Evolutionary conservation across 2,113 vertebrate genomes (phyloP).

Genomic region (Istiophorus platypterus): DNA sequence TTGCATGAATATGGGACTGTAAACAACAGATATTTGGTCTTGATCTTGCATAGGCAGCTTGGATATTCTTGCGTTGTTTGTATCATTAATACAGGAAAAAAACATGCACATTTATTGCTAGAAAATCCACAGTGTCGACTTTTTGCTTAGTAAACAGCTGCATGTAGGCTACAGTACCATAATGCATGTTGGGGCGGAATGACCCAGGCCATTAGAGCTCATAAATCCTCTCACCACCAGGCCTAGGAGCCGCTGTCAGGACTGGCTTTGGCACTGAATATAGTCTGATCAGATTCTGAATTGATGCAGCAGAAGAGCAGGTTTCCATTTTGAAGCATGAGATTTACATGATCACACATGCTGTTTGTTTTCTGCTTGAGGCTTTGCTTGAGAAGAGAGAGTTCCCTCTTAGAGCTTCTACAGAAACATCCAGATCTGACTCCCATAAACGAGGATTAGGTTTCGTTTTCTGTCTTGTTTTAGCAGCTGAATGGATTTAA

Average conservation of each 20-base stretch:
- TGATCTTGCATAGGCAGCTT: background rate
- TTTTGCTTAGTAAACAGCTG: constrained; percentile 35
- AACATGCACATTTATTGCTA: background rate
- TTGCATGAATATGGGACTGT: background rate
- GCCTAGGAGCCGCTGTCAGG: background rate
- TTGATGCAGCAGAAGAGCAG: constrained; percentile 1
- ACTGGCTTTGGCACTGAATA: constrained; percentile 23
- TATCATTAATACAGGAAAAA: background rate
- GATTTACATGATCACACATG: constrained; percentile 3
- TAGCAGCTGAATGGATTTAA: background rate
- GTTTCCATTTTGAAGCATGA: background rate
- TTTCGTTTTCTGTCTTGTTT: background rate
- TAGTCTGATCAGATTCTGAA: constrained; percentile 16
- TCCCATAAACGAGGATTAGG: background rate
- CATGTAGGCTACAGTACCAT: constrained; percentile 50
- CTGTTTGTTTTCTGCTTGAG: constrained; percentile 6
- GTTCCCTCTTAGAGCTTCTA: background rate
- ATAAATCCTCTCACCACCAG: constrained; percentile 13
- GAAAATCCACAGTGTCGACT: constrained; percentile 3
- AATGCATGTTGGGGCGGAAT: constrained; percentile 6
- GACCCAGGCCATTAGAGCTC: constrained; percentile 23
- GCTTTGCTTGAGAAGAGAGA: constrained; percentile 4
- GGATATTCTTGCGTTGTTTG: background rate
- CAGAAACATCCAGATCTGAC: constrained; percentile 20
- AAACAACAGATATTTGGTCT: background rate